phyloP scores from a whole-genome alignment of 2,888 invertebrate genomes.

The Parascotia fuliginaria region DNA sequence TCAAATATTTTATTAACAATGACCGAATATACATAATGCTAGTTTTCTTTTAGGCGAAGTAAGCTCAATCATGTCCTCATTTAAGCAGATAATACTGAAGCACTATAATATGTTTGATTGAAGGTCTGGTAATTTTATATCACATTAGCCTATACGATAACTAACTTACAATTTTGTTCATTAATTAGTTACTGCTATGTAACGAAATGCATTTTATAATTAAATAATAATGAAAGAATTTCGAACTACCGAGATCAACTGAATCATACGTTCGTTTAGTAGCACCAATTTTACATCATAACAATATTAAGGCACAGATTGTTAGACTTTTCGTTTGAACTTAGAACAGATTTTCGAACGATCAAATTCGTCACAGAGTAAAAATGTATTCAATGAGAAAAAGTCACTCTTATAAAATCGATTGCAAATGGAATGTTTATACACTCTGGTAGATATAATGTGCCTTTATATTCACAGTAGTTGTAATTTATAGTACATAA shows the following conservation, averaged over 20 bases:
- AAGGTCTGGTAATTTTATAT: slow-evolving; percentile 48
- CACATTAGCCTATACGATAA: slow-evolving; percentile 54
- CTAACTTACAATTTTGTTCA: slow-evolving; percentile 52
- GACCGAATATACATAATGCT: neutral
- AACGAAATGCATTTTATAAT: slow-evolving; percentile 47
- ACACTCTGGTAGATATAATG: slow-evolving; percentile 13
- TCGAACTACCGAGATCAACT: slow-evolving; percentile 53
- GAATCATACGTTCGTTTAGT: slow-evolving; percentile 35
- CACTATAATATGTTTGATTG: slow-evolving; percentile 39
- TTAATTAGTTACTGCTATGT: slow-evolving; percentile 47
- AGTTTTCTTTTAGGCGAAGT: neutral
- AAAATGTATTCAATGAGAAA: slow-evolving; percentile 5
- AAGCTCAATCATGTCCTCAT: slow-evolving; percentile 31
- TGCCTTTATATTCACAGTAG: slow-evolving; percentile 1
- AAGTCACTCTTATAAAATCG: neutral
- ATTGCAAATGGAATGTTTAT: slow-evolving; percentile 21
- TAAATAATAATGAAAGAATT: slow-evolving; percentile 36
- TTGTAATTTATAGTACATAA: neutral
- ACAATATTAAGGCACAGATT: slow-evolving; percentile 5
- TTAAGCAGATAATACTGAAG: slow-evolving; percentile 63
- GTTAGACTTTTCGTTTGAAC: neutral
- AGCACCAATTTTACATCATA: slow-evolving; percentile 42
- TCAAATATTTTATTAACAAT: neutral
- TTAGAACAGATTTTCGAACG: neutral
- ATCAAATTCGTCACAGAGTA: slow-evolving; percentile 18